Evolutionary conservation across 2,888 invertebrate species (phyloP).

Genomic region (Digitonthophagus gazella): DNA sequence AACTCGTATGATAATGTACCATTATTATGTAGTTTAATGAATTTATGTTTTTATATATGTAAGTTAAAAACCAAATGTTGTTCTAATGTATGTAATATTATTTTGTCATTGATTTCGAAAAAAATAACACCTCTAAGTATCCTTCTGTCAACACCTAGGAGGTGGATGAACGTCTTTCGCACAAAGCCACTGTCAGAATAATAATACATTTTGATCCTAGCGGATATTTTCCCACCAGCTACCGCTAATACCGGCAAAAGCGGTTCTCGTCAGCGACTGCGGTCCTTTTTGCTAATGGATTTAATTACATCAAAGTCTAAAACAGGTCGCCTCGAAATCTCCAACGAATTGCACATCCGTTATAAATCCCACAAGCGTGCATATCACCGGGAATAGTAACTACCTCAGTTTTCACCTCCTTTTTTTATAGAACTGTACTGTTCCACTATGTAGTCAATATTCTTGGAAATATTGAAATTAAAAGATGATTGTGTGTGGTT

Average conservation of each 20-base stretch:
- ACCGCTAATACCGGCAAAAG: neutral
- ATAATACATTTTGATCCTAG: neutral
- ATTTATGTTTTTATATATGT: too few relatives aligned
- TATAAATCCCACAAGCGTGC: neutral
- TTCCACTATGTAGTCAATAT: too few relatives aligned
- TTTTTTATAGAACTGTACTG: too few relatives aligned
- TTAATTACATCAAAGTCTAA: neutral
- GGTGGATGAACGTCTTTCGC: neutral
- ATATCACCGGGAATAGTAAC: neutral
- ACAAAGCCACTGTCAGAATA: neutral
- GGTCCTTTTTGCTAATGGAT: neutral
- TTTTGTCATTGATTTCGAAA: too few relatives aligned
- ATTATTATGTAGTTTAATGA: too few relatives aligned
- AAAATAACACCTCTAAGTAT: neutral
- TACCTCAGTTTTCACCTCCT: too few relatives aligned
- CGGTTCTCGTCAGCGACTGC: neutral
- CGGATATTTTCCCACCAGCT: neutral
- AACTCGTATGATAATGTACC: too few relatives aligned
- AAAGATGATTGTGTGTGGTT: too few relatives aligned
- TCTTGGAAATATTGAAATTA: too few relatives aligned
- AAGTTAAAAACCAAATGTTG: neutral
- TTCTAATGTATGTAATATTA: neutral
- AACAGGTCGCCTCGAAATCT: neutral
- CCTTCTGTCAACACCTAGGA: too few relatives aligned
- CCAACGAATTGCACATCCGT: neutral